Evolutionary conservation across 2,888 invertebrate species (phyloP).

Genomic region (Tenthredo amoena): DNA sequence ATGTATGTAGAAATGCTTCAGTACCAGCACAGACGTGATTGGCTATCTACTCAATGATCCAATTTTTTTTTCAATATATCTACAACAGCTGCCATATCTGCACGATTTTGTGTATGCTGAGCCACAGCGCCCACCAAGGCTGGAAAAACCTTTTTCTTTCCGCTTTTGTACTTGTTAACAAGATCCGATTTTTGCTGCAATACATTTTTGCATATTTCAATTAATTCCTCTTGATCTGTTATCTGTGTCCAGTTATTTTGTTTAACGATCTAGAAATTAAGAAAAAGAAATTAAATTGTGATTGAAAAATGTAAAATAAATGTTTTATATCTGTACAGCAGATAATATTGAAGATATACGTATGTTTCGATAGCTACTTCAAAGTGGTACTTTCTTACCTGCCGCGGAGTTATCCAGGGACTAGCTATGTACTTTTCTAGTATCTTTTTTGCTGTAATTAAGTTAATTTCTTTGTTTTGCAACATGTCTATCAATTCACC

Average conservation of each 20-base stretch:
- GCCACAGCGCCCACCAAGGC: constrained; percentile 83
- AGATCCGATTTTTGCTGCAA: constrained; percentile 84
- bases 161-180: constrained; percentile 84
- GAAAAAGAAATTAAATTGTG: constrained; percentile 44
- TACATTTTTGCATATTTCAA: constrained; percentile 82
- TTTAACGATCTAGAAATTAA: constrained; percentile 80
- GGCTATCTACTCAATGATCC: constrained; percentile 75
- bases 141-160: constrained; percentile 85
- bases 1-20: not conserved
- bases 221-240: constrained; percentile 81
- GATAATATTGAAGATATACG: constrained; percentile 32
- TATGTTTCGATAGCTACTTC: not conserved
- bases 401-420: constrained; percentile 75
- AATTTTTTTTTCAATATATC: constrained; percentile 83
- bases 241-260: constrained; percentile 85
- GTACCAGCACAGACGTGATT: not conserved
- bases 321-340: constrained; percentile 63
- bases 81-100: constrained; percentile 84
- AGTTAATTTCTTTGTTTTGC: constrained; percentile 82
- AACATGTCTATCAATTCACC: constrained; percentile 83
- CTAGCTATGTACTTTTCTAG: constrained; percentile 78
- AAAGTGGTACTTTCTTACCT: constrained; percentile 71
- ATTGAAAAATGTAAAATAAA: not conserved
- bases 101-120: constrained; percentile 82
- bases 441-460: constrained; percentile 80